phyloP scores from a whole-genome alignment of 2,797 vertebrate species.

The Lithobates sylvaticus region DNA sequence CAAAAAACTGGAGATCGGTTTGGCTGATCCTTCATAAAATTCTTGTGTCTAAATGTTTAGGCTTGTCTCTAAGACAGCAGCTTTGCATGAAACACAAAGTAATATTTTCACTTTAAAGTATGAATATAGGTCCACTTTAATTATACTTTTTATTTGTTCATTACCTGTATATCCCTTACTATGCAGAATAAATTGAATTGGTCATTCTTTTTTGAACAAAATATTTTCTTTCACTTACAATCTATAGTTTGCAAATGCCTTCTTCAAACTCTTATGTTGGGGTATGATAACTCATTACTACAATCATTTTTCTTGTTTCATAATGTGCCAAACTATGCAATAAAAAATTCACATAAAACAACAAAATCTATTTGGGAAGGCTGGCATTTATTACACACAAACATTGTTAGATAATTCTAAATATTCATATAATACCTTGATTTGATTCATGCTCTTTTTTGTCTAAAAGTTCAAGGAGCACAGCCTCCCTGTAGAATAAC shows the following conservation, averaged over 20 bases:
- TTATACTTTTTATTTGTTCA: too few relatives aligned
- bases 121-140: too few relatives aligned
- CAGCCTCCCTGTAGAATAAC: slow-evolving; percentile 30
- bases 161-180: too few relatives aligned
- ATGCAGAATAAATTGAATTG: too few relatives aligned
- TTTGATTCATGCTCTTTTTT: slow-evolving; percentile 3
- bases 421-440: background rate
- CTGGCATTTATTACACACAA: background rate
- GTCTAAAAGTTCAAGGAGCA: background rate
- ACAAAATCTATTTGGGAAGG: background rate
- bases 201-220: too few relatives aligned
- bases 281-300: background rate
- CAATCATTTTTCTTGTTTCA: background rate
- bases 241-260: background rate
- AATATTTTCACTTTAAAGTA: too few relatives aligned
- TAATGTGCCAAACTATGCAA: background rate
- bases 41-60: too few relatives aligned
- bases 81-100: too few relatives aligned
- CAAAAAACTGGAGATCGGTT: too few relatives aligned
- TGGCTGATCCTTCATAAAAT: too few relatives aligned
- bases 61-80: too few relatives aligned
- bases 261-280: background rate
- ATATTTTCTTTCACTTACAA: background rate
- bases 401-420: background rate
- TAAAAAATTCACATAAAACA: background rate